Conservation (phyloP, 2,888 invertebrate species). For the Germaria angustata region DNA sequence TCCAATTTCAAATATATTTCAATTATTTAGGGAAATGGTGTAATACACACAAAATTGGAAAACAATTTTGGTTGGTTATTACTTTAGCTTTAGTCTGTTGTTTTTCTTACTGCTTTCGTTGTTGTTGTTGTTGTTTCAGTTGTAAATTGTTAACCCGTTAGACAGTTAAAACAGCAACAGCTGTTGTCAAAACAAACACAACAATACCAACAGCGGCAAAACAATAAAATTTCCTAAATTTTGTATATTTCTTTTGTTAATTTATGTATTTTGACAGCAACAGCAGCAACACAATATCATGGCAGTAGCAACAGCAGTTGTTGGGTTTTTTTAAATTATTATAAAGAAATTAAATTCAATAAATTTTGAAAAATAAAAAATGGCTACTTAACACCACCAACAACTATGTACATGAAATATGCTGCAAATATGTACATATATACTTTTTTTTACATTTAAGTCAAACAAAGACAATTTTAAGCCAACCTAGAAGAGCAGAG, state of each 20-base stretch:
- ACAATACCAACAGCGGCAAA: too few relatives aligned
- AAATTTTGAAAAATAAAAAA: constrained; percentile 59
- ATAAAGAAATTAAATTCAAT: constrained; percentile 64
- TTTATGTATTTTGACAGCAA: constrained; percentile 57
- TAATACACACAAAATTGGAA: constrained; percentile 45
- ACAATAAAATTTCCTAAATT: constrained; percentile 44
- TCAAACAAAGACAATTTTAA: constrained; percentile 48
- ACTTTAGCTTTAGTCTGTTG: constrained; percentile 14
- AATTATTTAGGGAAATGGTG: constrained; percentile 4
- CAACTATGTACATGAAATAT: not conserved
- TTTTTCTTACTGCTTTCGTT: constrained; percentile 2
- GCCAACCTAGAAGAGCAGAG: constrained; percentile 4
- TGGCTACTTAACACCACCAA: not conserved
- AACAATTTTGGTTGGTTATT: constrained; percentile 51
- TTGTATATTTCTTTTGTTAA: constrained; percentile 63
- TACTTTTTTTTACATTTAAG: constrained; percentile 26
- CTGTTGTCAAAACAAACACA: constrained; percentile 57
- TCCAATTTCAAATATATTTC: too few relatives aligned
- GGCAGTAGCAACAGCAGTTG: constrained; percentile 54
- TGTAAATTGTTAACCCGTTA: constrained; percentile 61
- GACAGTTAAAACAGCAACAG: constrained; percentile 59
- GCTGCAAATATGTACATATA: too few relatives aligned
- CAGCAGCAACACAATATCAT: constrained; percentile 15
- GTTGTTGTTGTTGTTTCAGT: not conserved
- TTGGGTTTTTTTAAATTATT: constrained; percentile 59